Percentiles rank a stretch among this genome's conserved stretches.
Conservation (phyloP, 2,113 vertebrate genomes). For the Meleagris gallopavo region DNA sequence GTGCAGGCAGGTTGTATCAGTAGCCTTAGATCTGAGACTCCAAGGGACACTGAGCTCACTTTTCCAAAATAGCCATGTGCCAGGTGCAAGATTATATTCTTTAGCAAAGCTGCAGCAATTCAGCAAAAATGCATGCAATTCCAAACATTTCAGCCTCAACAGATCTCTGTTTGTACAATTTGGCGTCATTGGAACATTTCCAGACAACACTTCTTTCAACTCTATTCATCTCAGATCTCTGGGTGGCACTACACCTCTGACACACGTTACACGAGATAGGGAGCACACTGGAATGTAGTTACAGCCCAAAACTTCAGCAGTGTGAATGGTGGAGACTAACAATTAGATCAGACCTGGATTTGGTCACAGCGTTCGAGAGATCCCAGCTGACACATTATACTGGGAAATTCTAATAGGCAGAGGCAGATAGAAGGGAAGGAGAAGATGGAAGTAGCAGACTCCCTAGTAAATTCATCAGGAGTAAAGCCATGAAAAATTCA, state of each 20-base stretch:
- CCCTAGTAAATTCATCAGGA: not conserved
- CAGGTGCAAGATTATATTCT: slow-evolving; percentile 47
- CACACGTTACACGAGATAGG: not conserved
- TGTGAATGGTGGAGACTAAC: not conserved
- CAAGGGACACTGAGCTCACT: not conserved
- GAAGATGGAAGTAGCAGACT: not conserved
- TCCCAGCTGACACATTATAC: not conserved
- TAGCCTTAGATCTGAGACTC: slow-evolving; percentile 20
- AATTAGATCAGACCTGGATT: not conserved
- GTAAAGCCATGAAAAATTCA: not conserved
- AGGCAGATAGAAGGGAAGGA: not conserved
- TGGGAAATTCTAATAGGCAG: not conserved
- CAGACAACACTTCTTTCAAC: not conserved
- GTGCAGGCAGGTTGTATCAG: fast-evolving
- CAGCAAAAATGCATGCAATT: slow-evolving; percentile 51
- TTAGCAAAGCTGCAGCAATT: slow-evolving; percentile 39
- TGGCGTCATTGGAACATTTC: slow-evolving; percentile 43
- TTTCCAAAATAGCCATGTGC: slow-evolving; percentile 37
- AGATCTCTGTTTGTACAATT: slow-evolving; percentile 23
- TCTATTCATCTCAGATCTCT: not conserved
- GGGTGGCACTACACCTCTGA: not conserved
- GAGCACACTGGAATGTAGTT: not conserved
- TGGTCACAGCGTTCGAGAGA: not conserved
- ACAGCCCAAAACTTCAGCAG: not conserved
- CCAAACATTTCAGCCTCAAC: slow-evolving; percentile 37